Evolutionary conservation across 2,113 vertebrate genomes (phyloP).

Genomic region (Perca fluviatilis): DNA sequence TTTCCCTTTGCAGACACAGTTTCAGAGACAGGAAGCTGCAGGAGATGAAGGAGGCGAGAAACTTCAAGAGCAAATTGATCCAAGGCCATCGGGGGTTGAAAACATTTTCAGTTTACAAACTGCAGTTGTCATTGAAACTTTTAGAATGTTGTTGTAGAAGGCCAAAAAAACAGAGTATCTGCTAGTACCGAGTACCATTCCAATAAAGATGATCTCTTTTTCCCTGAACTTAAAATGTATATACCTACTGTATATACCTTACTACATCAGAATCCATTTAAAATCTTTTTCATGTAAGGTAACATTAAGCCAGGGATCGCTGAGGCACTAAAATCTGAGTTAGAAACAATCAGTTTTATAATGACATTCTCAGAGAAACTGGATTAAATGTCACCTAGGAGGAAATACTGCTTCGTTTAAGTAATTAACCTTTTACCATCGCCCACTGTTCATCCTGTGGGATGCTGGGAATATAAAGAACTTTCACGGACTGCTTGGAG

Average conservation of each 20-base stretch:
- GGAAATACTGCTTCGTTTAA: neutral
- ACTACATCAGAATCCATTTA: neutral
- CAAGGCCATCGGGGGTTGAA: constrained; percentile 17
- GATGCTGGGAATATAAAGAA: neutral
- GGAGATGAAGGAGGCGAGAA: constrained; percentile 25
- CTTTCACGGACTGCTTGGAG: neutral
- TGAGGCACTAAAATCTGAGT: neutral
- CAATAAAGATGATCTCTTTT: neutral
- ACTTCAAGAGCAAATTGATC: constrained; percentile 44
- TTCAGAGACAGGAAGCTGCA: constrained; percentile 11
- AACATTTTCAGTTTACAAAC: neutral
- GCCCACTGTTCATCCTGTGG: neutral
- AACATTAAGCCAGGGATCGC: too few relatives aligned
- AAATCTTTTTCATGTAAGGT: neutral
- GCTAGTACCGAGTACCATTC: neutral
- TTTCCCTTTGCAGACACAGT: neutral
- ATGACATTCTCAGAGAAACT: neutral
- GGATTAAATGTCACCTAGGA: neutral
- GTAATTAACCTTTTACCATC: neutral
- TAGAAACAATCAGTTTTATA: neutral
- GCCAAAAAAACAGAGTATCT: neutral
- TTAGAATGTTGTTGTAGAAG: constrained; percentile 1
- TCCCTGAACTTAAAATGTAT: neutral
- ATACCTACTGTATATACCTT: neutral
- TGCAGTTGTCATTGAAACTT: constrained; percentile 26